These are phyloP conservation scores for Catostomus latipinnis DNA, from an alignment of 2,797 vertebrate genomes.

Conservation along the genomic window DNA sequence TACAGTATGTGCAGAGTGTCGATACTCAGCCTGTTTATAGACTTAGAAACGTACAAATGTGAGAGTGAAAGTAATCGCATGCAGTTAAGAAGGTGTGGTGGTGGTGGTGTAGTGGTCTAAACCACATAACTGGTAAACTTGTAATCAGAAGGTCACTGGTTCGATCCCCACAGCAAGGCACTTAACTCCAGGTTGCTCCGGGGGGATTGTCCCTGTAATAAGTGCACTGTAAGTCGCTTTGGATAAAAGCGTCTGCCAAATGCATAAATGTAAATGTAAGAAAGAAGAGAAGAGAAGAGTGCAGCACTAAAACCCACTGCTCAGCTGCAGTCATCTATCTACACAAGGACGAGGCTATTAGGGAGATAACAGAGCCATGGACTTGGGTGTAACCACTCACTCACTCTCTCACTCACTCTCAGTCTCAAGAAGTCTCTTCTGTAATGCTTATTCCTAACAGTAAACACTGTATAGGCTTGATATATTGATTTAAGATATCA, in stretches of 20 bases:
- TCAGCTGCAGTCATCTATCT: conserved; percentile 66
- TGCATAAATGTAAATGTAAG: no score
- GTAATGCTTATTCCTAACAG: conserved; percentile 19
- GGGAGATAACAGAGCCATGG: conserved; percentile 58
- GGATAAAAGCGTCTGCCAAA: no score
- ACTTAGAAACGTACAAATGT: conserved; percentile 49
- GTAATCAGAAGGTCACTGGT: no score
- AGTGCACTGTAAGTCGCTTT: no score
- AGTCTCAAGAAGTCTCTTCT: conserved; percentile 28
- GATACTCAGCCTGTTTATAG: neutral
- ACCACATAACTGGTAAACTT: no score
- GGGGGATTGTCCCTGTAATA: no score
- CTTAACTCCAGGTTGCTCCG: no score
- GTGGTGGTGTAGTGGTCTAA: no score
- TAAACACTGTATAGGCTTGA: conserved; percentile 28
- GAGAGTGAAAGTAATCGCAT: conserved; percentile 45
- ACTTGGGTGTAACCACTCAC: conserved; percentile 52
- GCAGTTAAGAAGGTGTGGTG: conserved; percentile 17
- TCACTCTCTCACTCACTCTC: conserved; percentile 37
- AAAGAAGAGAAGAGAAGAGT: conserved; percentile 10
- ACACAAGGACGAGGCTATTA: conserved; percentile 63
- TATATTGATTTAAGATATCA: conserved; percentile 30
- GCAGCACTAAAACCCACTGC: conserved; percentile 59
- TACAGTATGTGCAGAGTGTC: no score
- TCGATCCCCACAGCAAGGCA: no score